Evolutionary conservation across 2,888 invertebrate genomes (phyloP), one percentile per base, ranked within the genome.

Genomic region (Synergus japonicus): DNA sequence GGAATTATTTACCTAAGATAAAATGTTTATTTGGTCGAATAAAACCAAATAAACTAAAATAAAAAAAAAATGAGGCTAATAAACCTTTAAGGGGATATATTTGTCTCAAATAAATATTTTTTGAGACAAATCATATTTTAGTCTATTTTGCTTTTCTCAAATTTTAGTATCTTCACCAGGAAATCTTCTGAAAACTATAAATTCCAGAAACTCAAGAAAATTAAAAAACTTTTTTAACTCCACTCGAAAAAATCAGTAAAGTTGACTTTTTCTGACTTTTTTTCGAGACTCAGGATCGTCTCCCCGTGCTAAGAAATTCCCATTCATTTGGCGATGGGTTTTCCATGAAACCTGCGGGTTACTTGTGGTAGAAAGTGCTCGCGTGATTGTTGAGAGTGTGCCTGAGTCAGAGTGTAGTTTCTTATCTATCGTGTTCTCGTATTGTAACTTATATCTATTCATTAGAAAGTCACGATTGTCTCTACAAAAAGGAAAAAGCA

Each of bases 341-440:
- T 54, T 58, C 73, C 73, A 58, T 29, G 54, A 73, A 58, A 54
- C 54, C 54, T 73, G 54, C 73, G 41, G 49, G 73, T 73, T 73
- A 22, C 54, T 54, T 73, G 37, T 49, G 73, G 73, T 73, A 73
- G 49, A 73, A 54, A 73, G 73, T 73, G 15, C 73, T 73, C 54
- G 73, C 54, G 73, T 73, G 73, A 37, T 73, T 73, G 73, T 58
- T 73, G 13, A 66, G 49, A 58, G 73, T 73, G 73, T 73, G 73
- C 10, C 10, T 73, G 73, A 37, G 54, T 54, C 49, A 54, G 73
- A 73, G 37, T 54, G 73, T 54, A 54, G 69, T 73, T 49, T 49
- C 49, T 37, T 37, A 37, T 37, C 37, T 73, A 73, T 22, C 69
- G 69, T 73, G 73, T 73, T 73, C 73, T 58, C 41, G n/a, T 73